These are phyloP conservation scores for Columbina picui DNA, from an alignment of 2,113 vertebrate genomes.

Conservation along the genomic window DNA sequence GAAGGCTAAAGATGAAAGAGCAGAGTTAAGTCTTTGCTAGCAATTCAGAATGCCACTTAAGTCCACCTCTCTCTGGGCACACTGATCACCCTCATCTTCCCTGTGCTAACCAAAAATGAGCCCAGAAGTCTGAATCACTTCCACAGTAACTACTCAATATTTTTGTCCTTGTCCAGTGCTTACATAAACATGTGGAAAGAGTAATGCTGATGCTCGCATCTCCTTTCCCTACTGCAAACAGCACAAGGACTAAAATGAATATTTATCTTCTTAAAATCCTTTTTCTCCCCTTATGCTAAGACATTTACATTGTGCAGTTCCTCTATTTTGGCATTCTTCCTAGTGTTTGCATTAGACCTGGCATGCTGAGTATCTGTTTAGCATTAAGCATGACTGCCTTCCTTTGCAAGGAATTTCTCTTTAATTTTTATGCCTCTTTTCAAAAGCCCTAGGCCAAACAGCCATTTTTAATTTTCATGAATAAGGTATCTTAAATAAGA, in stretches of 20 bases:
- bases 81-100: not conserved
- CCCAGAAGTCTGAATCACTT: not conserved
- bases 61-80: not conserved
- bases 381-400: conserved; percentile 19
- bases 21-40: not conserved
- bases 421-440: not conserved
- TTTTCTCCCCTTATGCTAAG: not conserved
- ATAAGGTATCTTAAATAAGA: not conserved
- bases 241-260: not conserved
- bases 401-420: conserved; percentile 15
- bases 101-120: not conserved
- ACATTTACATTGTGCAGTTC: not conserved
- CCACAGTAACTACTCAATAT: not conserved
- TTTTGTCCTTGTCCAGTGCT: not conserved
- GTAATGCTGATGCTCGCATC: not conserved
- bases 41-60: not conserved
- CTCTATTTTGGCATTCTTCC: not conserved
- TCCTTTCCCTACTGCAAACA: not conserved
- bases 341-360: not conserved
- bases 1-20: not conserved
- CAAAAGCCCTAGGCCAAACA: not conserved
- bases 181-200: not conserved
- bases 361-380: not conserved
- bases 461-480: conserved; percentile 3
- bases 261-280: not conserved